Percentiles rank a stretch among this genome's conserved stretches.
Conservation (phyloP, 1,140 invertebrate genomes). For the Ostrea denselamellosa region DNA sequence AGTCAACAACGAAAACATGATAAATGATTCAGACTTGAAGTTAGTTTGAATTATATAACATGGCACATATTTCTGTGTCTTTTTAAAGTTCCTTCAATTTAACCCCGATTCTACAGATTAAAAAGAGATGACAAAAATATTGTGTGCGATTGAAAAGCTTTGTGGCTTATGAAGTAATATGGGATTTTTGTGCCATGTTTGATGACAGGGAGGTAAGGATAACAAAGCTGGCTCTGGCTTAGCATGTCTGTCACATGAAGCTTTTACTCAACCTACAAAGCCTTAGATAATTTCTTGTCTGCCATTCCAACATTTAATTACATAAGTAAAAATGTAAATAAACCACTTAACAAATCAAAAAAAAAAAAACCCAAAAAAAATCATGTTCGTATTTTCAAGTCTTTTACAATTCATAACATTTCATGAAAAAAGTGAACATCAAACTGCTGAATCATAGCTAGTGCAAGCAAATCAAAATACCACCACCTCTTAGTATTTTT, state of each 20-base stretch:
- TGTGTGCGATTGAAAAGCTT: not conserved
- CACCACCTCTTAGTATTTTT: not conserved
- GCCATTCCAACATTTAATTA: conserved; percentile 25
- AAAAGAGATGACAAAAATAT: conserved; percentile 9
- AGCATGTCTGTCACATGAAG: conserved; percentile 9
- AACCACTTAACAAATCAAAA: not conserved
- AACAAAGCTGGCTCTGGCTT: conserved; percentile 17
- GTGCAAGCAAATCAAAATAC: not conserved
- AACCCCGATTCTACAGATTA: conserved; percentile 1
- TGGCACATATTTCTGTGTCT: not conserved
- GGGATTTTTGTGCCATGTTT: conserved; percentile 22
- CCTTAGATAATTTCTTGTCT: conserved; percentile 36
- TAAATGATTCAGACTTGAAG: not conserved
- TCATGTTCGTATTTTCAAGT: not conserved
- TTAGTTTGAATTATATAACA: conserved; percentile 8
- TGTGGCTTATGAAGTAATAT: conserved; percentile 34
- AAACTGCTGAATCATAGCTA: not conserved
- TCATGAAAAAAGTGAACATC: not conserved
- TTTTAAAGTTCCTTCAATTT: conserved; percentile 19
- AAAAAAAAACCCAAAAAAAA: too few species aligned
- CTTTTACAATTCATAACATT: not conserved
- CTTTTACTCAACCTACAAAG: not conserved
- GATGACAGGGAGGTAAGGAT: conserved; percentile 13
- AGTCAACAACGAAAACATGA: conserved; percentile 21
- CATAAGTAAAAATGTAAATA: not conserved